Evolutionary conservation across 2,113 vertebrate genomes (phyloP), one percentile per base, ranked within the genome.

Genomic region (Pipa parva): DNA sequence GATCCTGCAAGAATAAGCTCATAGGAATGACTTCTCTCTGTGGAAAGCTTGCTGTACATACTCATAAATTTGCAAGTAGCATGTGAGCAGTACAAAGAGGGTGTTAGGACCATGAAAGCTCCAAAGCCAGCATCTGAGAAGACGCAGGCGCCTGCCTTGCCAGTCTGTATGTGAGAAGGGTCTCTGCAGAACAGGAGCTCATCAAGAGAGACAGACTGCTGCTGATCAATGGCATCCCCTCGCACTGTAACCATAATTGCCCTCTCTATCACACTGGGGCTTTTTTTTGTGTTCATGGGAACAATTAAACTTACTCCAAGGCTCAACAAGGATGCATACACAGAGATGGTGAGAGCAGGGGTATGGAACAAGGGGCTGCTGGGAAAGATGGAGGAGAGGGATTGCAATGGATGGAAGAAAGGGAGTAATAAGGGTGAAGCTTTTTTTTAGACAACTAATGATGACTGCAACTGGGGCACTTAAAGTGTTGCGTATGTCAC

Each of bases 261-360:
- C 57, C 93, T 98, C 15, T 99, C 94, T 0, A 90, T 97, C 59
- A 94, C 95, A 42, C 78, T 98, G 64, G 97, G 95, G 46, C 87
- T 98, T 27, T 98, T 99, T 77, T 98, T 99, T 50, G 93, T 99
- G 51, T 99, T 99, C 21, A 99, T 99, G 97, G 97, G 94, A 13
- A 96, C 97, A 66, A 96, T 98, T 78, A 99, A 99, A 67, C 85
- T 98, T 77, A 97, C 95, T 1, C 95, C 97, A 2, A 88, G 94
- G 55, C 90, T 99, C 73, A 98, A 93, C 88, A 97, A 94, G 82
- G 95, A 97, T 73, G 94, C 97, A 3, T 95, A 97, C 86, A 92
- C 84, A 48, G 95, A 99, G 80, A 99, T 99, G 97, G 97, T 99
- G 85, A 95, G 95, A 85, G 28, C 42, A 13, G 61, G 68, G 8